Base-by-base conservation (phyloP, 2,888 invertebrate species). In the Andrena bucephala region DNA sequence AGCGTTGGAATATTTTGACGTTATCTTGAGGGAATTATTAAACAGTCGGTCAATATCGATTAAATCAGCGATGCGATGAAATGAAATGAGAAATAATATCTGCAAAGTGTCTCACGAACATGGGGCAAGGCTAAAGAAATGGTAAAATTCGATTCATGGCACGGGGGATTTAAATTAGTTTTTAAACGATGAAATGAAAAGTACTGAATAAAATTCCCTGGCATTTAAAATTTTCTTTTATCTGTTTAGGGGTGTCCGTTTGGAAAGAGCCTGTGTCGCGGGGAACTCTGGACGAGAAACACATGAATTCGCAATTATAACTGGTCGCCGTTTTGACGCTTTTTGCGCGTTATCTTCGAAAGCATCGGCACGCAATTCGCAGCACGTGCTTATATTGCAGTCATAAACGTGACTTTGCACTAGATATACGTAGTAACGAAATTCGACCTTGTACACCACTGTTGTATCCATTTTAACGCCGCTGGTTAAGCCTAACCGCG, bases 361-460 rank as follows among this genome's bases (percentile, higher is more conserved):
- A 66, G 31, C 79, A 80, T 60, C 60, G 29, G 8, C 52, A 10
- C n/a, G 33, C 36, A 66, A 24, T 13, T 31, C 33, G 16, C 27
- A 66, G n/a, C 80, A 80, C 70, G 81, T 80, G 81, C 63, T 73
- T 80, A 42, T 52, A 70, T 54, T 62, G 65, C 66, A 54, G 16
- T 36, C 48, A 33, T 48, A 62, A 81, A 74, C 69, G 81, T 70
- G 74, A 82, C 60, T 65, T 65, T 36, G n/a, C 13, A n/a, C n/a
- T 10, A 16, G 27, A 24, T 42, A 78, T 36, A 57, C 29, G 50
- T 62, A 20, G 29, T 7, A 13, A 24, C 33, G 57, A 79, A 76
- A 65, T 79, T 79, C 50, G 50, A 52, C 70, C 79, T 76, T 76
- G 65, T 42, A 13, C 6, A 33, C 29, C 16, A 16, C 29, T 16